Conservation (phyloP, 2,113 vertebrate species). For the Syngnathoides biaculeatus region DNA sequence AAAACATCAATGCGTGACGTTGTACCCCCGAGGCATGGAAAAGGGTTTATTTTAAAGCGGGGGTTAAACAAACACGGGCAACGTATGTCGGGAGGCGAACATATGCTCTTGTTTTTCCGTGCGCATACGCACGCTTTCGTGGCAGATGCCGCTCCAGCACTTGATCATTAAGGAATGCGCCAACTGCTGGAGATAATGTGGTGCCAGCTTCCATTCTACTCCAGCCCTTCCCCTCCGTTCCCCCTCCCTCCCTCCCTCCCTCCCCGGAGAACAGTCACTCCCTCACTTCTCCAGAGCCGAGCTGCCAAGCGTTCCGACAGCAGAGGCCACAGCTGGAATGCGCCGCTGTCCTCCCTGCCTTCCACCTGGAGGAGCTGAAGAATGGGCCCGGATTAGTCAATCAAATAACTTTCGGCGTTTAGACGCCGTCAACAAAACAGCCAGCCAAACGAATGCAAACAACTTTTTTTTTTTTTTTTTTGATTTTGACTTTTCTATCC, state of each 20-base stretch:
- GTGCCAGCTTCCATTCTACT: conserved; percentile 95
- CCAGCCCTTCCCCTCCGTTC: conserved; percentile 81
- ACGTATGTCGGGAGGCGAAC: conserved; percentile 59
- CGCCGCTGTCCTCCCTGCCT: conserved; percentile 68
- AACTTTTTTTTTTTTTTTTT: no score
- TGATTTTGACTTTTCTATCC: no score
- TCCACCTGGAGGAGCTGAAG: conserved; percentile 72
- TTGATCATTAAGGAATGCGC: conserved; percentile 99
- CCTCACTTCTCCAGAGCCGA: conserved; percentile 78
- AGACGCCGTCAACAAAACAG: conserved; percentile 44
- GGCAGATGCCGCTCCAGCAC: conserved; percentile 93
- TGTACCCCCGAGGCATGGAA: conserved; percentile 34
- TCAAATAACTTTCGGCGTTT: conserved; percentile 58
- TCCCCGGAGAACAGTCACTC: conserved; percentile 63
- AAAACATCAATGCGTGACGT: conserved; percentile 30
- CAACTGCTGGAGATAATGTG: conserved; percentile 97
- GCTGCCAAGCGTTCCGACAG: conserved; percentile 80
- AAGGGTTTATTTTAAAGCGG: conserved; percentile 34
- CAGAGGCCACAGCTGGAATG: conserved; percentile 85
- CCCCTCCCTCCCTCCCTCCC: conserved; percentile 76
- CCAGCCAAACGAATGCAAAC: conserved; percentile 48
- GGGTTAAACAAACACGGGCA: conserved; percentile 54
- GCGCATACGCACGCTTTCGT: conserved; percentile 64
- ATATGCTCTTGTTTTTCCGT: conserved; percentile 37
- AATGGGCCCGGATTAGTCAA: conserved; percentile 65